Percentiles rank a stretch among this genome's conserved stretches.
phyloP scores from a whole-genome alignment of 2,113 vertebrate genomes.

The Salvelinus sp. region DNA sequence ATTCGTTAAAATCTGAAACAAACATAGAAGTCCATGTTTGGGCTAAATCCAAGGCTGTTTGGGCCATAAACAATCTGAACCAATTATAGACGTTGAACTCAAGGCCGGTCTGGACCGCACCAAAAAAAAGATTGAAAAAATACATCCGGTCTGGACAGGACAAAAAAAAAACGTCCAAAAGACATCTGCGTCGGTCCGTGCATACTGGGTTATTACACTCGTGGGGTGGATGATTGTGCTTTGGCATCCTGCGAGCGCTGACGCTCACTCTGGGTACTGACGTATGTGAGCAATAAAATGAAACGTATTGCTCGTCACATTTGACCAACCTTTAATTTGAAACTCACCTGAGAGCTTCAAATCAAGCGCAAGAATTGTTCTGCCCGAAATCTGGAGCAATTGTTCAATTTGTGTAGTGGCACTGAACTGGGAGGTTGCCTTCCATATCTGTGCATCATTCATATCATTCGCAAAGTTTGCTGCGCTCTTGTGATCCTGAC shows the following conservation, averaged over 20 bases:
- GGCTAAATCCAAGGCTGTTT: too few relatives aligned
- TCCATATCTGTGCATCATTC: background rate
- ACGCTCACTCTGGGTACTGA: conserved; percentile 12
- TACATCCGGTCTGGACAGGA: too few relatives aligned
- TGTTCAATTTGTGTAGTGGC: background rate
- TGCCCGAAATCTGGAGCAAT: background rate
- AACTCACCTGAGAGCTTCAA: background rate
- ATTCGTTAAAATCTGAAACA: too few relatives aligned
- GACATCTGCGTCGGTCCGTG: background rate
- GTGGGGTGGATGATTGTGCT: background rate
- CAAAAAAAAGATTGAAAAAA: too few relatives aligned
- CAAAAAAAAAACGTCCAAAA: too few relatives aligned
- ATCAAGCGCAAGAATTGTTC: background rate
- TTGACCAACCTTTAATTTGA: background rate
- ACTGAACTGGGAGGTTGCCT: background rate
- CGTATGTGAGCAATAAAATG: conserved; percentile 15
- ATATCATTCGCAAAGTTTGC: conserved; percentile 62
- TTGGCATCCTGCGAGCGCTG: conserved; percentile 2
- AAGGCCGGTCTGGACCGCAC: too few relatives aligned
- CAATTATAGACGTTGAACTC: too few relatives aligned
- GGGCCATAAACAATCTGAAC: too few relatives aligned
- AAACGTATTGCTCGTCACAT: background rate
- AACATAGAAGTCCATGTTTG: too few relatives aligned
- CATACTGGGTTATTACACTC: background rate
- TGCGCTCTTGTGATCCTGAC: conserved; percentile 55